Conservation (phyloP, 2,888 invertebrate genomes). For the Meganola albula region DNA sequence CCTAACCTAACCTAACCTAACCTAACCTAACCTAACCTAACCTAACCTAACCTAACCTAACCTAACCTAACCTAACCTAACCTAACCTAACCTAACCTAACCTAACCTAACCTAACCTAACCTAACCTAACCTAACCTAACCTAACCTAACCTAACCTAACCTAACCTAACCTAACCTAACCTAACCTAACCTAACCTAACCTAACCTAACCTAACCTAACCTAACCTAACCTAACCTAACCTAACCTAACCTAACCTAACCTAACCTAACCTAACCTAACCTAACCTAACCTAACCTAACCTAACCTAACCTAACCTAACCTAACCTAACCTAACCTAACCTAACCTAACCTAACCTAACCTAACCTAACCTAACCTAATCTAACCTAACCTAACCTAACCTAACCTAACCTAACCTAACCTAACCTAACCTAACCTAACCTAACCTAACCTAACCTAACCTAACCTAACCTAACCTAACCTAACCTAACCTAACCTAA, state of each 20-base stretch:
- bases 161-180: conserved; percentile 12
- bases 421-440: conserved; percentile 19
- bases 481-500: conserved; percentile 19
- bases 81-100: conserved; percentile 8
- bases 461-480: conserved; percentile 19
- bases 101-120: conserved; percentile 2
- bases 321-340: conserved; percentile 17
- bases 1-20: conserved; percentile 9
- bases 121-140: conserved; percentile 8
- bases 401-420: conserved; percentile 20
- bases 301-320: conserved; percentile 12
- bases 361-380: conserved; percentile 20
- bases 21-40: conserved; percentile 9
- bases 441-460: conserved; percentile 21
- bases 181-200: conserved; percentile 14
- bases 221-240: conserved; percentile 7
- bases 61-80: conserved; percentile 9
- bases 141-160: conserved; percentile 8
- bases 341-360: conserved; percentile 20
- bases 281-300: conserved; percentile 13
- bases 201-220: conserved; percentile 13
- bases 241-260: conserved; percentile 4
- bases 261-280: conserved; percentile 11
- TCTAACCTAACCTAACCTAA: conserved; percentile 19
- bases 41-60: conserved; percentile 9